Percentiles rank a stretch among this genome's conserved stretches.
These are phyloP conservation scores for Aphodius granarius DNA, from an alignment of 2,888 invertebrate genomes.

Conservation along the genomic window DNA sequence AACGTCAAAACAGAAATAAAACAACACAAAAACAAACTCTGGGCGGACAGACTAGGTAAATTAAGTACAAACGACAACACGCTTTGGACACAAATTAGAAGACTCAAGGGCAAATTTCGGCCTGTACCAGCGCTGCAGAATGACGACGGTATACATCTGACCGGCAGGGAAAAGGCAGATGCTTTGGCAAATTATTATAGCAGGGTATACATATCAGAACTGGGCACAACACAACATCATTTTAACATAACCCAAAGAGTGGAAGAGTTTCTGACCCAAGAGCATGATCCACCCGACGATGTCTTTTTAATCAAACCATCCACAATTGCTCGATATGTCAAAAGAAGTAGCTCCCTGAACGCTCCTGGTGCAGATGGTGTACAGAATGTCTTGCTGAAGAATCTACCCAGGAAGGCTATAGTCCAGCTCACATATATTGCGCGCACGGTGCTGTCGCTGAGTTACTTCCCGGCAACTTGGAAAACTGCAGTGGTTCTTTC, in stretches of 20 bases:
- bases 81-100: not conserved
- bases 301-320: not conserved
- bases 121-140: not conserved
- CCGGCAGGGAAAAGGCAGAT: not conserved
- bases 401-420: slow-evolving; percentile 35
- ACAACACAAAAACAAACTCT: not conserved
- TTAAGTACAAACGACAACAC: not conserved
- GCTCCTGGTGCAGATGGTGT: slow-evolving; percentile 20
- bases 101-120: not conserved
- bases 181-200: not conserved
- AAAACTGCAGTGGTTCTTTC: slow-evolving; percentile 35
- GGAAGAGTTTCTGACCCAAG: not conserved
- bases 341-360: slow-evolving; percentile 4
- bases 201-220: not conserved
- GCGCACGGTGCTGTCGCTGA: slow-evolving; percentile 30
- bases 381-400: slow-evolving; percentile 26
- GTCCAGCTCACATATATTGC: slow-evolving; percentile 35
- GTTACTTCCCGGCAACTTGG: slow-evolving; percentile 33
- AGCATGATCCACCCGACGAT: not conserved
- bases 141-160: not conserved
- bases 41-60: not conserved
- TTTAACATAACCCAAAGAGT: not conserved
- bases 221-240: not conserved
- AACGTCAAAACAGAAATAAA: not conserved
- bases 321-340: not conserved